Conservation (phyloP, 1,140 invertebrate species). For the Diplogasteroides magnus region DNA sequence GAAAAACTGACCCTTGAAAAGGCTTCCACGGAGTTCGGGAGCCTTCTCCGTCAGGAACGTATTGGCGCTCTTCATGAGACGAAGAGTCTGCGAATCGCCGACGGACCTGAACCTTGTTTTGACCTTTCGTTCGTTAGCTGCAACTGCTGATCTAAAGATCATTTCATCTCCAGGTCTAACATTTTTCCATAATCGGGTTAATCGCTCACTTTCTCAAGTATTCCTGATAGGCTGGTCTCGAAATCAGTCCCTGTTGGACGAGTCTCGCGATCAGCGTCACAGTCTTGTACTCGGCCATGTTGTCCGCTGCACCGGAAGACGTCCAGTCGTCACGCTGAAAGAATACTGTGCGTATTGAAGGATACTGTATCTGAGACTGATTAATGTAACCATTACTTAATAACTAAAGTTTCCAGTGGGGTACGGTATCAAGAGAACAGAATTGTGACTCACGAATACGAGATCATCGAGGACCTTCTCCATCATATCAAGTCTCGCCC, state of each 20-base stretch:
- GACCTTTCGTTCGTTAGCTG: not conserved
- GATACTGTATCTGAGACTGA: no score
- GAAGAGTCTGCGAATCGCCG: not conserved
- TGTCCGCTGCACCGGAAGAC: not conserved
- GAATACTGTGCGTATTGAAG: no score
- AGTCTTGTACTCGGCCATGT: not conserved
- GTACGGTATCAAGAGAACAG: no score
- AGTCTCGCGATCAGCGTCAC: not conserved
- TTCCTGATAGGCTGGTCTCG: not conserved
- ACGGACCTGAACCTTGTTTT: not conserved
- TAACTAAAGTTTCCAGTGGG: no score
- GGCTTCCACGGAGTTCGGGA: not conserved
- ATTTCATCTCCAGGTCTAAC: not conserved
- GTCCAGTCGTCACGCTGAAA: not conserved
- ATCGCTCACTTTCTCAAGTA: not conserved
- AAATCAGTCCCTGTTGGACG: not conserved
- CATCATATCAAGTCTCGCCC: not conserved
- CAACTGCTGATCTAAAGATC: not conserved
- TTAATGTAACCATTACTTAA: no score
- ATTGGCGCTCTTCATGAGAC: not conserved
- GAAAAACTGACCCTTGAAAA: not conserved
- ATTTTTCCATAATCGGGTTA: no score
- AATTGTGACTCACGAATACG: not conserved
- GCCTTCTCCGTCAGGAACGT: not conserved
- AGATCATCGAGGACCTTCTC: not conserved